These are phyloP conservation scores for Metacarcinus magister DNA, from an alignment of 2,888 invertebrate genomes.

Conservation along the genomic window DNA sequence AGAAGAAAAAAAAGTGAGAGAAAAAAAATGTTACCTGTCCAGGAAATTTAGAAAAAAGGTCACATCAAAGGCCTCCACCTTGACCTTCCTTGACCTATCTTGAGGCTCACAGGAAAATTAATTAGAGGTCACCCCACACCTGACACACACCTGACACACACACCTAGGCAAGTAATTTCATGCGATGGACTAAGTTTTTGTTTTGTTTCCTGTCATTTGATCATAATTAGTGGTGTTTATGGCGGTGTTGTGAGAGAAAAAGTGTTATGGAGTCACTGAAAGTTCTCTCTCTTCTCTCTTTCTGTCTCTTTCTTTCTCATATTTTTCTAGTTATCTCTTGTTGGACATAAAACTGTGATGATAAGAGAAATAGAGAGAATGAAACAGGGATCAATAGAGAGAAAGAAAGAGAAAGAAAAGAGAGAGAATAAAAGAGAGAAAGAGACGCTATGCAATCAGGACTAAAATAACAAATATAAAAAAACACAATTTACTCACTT, in stretches of 20 bases:
- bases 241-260: not conserved
- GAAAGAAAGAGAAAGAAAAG: not conserved
- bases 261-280: not conserved
- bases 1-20: no score
- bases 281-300: not conserved
- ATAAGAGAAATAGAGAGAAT: not conserved
- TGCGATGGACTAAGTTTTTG: not conserved
- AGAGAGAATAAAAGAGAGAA: not conserved
- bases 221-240: not conserved
- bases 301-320: not conserved
- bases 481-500: not conserved
- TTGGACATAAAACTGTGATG: not conserved
- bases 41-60: no score
- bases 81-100: not conserved
- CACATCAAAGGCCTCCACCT: no score
- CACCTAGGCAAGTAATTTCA: not conserved
- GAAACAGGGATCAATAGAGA: not conserved
- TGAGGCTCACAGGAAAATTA: not conserved
- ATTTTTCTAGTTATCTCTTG: not conserved
- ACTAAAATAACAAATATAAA: not conserved
- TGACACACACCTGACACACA: not conserved
- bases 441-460: not conserved
- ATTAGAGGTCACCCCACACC: not conserved
- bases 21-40: no score
- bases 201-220: not conserved